phyloP scores from a whole-genome alignment of 2,888 invertebrate species.

The Exephanes ischioxanthus region DNA sequence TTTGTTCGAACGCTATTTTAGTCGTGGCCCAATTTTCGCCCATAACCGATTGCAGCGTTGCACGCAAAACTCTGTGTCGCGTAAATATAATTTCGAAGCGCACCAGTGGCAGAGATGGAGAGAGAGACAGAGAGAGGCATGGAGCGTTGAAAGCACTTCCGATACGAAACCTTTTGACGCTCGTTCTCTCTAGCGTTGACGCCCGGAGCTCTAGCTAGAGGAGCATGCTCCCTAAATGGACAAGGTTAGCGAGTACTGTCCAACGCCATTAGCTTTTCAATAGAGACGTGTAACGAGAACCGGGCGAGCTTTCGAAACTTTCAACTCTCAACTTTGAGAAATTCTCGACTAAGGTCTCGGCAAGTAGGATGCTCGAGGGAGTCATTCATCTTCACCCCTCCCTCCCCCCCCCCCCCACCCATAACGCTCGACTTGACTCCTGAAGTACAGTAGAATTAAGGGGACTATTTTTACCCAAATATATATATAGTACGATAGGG shows the following conservation, averaged over 20 bases:
- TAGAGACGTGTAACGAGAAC: constrained; percentile 11
- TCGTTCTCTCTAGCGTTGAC: constrained; percentile 24
- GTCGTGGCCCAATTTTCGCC: neutral
- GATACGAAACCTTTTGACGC: constrained; percentile 63
- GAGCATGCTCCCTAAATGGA: constrained; percentile 31
- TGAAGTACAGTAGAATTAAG: constrained; percentile 3
- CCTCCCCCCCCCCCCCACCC: neutral
- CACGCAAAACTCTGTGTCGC: neutral
- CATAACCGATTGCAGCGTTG: neutral
- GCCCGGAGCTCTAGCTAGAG: constrained; percentile 11
- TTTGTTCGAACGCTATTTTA: neutral
- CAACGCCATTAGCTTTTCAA: constrained; percentile 49
- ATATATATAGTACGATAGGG: neutral
- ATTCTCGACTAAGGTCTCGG: neutral
- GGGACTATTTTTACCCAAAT: neutral
- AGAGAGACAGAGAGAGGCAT: neutral
- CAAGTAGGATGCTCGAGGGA: neutral
- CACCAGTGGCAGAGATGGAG: neutral
- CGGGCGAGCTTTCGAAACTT: constrained; percentile 18
- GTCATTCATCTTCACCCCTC: constrained; percentile 15
- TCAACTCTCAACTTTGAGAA: constrained; percentile 44
- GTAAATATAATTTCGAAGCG: constrained; percentile 52
- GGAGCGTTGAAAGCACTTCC: constrained; percentile 58
- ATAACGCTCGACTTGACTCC: constrained; percentile 19
- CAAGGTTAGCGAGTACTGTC: constrained; percentile 28